Base-by-base conservation (phyloP, 2,888 invertebrate genomes). In the Drosophila setosimentum region DNA sequence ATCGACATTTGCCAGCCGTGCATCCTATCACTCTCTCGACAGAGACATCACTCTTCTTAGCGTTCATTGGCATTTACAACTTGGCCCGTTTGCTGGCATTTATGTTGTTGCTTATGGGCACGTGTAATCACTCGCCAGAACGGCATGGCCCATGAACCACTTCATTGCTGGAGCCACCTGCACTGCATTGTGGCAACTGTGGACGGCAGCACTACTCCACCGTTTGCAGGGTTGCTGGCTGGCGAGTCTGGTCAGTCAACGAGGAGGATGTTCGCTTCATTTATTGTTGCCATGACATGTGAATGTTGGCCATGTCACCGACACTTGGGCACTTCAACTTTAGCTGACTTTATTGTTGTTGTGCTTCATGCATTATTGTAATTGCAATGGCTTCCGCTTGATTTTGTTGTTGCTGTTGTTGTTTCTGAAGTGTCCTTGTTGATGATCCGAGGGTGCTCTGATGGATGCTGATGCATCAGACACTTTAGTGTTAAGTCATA, bases 101-200 rank as follows among this genome's bases (percentile, higher is more conserved):
- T 74, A 72, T 76, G 67, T 64, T 81, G 68, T 87, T 89, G 80
- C 87, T 86, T 87, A 89, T 89, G 79, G 67, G 76, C 68, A 83
- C 75, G 78, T 84, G 83, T 87, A 87, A 89, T 87, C 86, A 81
- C 85, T 84, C 66, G 55, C 81, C 73, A 61, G 69, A 63, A 45
- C 72, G 68, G 61, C 80, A 50, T 69, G 78, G 57, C 67, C 82
- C 58, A 84, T 76, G 83, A 66, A 70, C 78, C 80, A 89, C 88
- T 85, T 85, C 73, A 82, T 82, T 64, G 63, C 77, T 62, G 40
- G 55, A 37, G 11, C 33, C 57, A 40, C 35, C 53, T 55, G 53
- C 24, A 48, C 29, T 45, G 62, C 58, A 50, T 53, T 61, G 35
- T 51, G 42, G 59, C 65, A 50, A 29, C 37, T 40, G n/a, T 58